Evolutionary conservation across 2,113 vertebrate genomes (phyloP).

Genomic region (Tapirus terrestris): DNA sequence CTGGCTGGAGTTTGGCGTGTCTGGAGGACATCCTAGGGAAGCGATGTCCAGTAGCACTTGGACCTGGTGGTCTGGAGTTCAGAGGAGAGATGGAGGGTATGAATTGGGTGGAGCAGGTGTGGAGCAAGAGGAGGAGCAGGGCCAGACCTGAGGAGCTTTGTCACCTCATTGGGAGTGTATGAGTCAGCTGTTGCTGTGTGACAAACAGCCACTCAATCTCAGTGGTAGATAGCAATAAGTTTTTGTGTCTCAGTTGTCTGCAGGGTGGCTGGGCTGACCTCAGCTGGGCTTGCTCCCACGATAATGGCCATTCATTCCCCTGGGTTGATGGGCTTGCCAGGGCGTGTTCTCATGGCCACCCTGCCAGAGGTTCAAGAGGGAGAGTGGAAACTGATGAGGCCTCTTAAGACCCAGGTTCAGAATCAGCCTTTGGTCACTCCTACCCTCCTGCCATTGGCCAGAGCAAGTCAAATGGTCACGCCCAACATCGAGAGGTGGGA

Average conservation of each 20-base stretch:
- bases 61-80: neutral
- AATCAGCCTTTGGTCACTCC: neutral
- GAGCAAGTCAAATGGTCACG: accelerated
- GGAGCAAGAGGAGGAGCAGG: neutral
- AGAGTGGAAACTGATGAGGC: accelerated
- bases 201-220: neutral
- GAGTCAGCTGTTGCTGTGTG: accelerated
- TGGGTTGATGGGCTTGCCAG: neutral
- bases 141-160: neutral
- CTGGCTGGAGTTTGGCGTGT: neutral
- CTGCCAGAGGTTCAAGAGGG: neutral
- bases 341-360: accelerated
- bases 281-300: accelerated
- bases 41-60: accelerated
- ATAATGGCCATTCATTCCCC: accelerated
- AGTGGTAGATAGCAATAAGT: accelerated
- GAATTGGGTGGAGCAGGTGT: accelerated
- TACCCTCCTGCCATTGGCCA: neutral
- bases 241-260: neutral
- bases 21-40: accelerated
- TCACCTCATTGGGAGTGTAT: accelerated
- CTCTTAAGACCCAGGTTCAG: neutral
- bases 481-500: accelerated
- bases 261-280: neutral
- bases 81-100: accelerated